Conservation (phyloP, 2,797 vertebrate species). For the Pempheris klunzingeri region DNA sequence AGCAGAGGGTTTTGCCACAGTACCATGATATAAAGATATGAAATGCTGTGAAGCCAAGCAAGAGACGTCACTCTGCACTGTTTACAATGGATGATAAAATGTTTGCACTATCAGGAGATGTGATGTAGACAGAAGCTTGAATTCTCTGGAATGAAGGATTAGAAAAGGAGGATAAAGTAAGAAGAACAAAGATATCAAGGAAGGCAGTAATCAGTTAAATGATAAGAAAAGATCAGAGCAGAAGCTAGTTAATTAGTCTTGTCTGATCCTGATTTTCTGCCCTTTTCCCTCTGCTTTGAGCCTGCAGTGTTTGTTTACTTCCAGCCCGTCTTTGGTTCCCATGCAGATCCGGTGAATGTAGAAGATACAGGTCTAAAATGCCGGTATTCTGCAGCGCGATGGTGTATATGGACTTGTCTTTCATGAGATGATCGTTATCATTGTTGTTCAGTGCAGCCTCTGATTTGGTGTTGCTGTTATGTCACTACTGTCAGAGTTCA, state of each 20-base stretch:
- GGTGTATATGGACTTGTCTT: not conserved
- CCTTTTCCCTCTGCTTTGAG: slow-evolving; percentile 67
- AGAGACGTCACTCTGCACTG: slow-evolving; percentile 4
- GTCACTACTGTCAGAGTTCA: slow-evolving; percentile 14
- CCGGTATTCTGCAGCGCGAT: not conserved
- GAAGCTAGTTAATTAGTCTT: slow-evolving; percentile 51
- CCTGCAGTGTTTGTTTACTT: slow-evolving; percentile 66
- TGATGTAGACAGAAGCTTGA: not conserved
- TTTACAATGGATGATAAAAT: slow-evolving; percentile 30
- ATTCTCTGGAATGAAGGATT: slow-evolving; percentile 1
- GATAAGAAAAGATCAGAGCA: slow-evolving; percentile 70
- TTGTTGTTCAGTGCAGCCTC: not conserved
- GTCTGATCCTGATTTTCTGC: slow-evolving; percentile 65
- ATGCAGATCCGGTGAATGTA: not conserved
- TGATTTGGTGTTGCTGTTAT: slow-evolving; percentile 1
- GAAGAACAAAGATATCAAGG: slow-evolving; percentile 29
- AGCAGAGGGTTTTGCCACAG: not conserved
- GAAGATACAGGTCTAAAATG: not conserved
- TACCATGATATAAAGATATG: not conserved
- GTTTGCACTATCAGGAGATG: slow-evolving; percentile 6
- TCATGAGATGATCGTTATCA: not conserved
- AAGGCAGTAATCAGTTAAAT: slow-evolving; percentile 35
- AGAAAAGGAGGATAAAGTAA: slow-evolving; percentile 26
- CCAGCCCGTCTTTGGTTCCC: not conserved
- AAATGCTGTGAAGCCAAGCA: not conserved